Evolutionary conservation across 2,113 vertebrate genomes (phyloP).

Genomic region (Ranitomeya variabilis): DNA sequence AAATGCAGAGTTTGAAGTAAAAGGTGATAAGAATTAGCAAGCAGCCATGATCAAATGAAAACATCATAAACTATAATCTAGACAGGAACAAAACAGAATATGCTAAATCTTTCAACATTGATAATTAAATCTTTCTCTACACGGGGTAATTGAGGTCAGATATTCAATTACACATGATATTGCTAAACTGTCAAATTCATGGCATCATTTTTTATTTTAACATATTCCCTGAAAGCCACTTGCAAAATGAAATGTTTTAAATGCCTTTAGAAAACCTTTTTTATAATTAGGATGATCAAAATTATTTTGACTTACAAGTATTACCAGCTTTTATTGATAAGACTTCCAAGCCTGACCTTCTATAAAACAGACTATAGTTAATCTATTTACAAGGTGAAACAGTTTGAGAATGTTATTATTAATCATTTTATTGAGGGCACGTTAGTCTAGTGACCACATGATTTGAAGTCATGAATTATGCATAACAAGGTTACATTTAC

Average conservation of each 20-base stretch:
- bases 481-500: neutral
- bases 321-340: neutral
- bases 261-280: neutral
- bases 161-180: conserved; percentile 76
- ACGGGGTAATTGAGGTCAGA: conserved; percentile 86
- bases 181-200: conserved; percentile 72
- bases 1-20: neutral
- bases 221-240: conserved; percentile 7
- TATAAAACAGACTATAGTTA: neutral
- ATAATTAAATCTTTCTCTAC: conserved; percentile 85
- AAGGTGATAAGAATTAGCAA: neutral
- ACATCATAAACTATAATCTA: conserved; percentile 49
- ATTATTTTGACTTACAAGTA: neutral
- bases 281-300: neutral
- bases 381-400: neutral
- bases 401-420: neutral
- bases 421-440: neutral
- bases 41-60: neutral
- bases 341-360: neutral
- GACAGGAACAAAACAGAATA: conserved; percentile 49
- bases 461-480: neutral
- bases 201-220: conserved; percentile 63
- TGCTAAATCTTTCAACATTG: conserved; percentile 69
- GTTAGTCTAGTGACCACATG: neutral
- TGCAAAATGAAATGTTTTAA: conserved; percentile 17